These are phyloP conservation scores for Caracal caracal DNA, from an alignment of 2,113 vertebrate species.

Conservation along the genomic window DNA sequence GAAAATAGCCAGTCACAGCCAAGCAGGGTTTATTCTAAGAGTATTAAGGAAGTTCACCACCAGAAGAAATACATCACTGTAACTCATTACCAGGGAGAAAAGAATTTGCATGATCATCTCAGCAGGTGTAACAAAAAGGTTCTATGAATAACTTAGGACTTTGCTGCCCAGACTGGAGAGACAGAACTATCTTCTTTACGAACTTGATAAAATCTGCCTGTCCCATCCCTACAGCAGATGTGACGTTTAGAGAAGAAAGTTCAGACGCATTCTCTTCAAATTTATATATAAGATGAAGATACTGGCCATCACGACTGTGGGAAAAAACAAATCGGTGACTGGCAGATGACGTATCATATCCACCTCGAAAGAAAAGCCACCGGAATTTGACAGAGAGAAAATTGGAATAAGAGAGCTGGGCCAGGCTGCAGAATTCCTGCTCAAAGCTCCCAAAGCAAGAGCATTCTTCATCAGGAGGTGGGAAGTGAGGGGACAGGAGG, in stretches of 20 bases:
- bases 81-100: neutral
- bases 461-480: neutral
- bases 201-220: neutral
- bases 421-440: neutral
- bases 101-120: neutral
- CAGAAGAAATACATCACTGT: neutral
- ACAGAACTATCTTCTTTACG: neutral
- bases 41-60: accelerated
- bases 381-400: neutral
- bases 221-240: neutral
- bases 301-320: neutral
- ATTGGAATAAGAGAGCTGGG: neutral
- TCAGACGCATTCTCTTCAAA: neutral
- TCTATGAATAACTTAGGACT: neutral
- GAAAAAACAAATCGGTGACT: neutral
- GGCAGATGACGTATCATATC: neutral
- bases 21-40: neutral
- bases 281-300: neutral
- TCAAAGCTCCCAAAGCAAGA: neutral
- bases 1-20: neutral
- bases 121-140: neutral
- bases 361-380: neutral
- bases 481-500: neutral
- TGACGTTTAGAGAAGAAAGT: neutral
- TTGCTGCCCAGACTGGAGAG: neutral